Evolutionary conservation across 1,140 invertebrate species (phyloP), one percentile per base, ranked within the genome.

Genomic region (Mya arenaria): DNA sequence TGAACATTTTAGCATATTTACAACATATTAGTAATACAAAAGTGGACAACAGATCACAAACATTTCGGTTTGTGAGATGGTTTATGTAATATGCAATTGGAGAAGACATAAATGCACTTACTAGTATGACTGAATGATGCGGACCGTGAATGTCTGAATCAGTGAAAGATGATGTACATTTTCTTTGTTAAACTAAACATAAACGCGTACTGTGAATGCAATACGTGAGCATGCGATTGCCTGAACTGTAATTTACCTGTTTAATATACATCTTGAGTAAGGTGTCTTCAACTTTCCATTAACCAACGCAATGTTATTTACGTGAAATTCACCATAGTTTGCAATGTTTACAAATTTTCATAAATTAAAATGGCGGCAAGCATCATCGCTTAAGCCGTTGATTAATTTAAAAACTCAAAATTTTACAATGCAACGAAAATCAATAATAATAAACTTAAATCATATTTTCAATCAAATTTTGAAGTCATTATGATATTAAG

Each of bases 221-320:
- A 74, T 0, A 10, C 17, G 25, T 74, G 13, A 39, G 36, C 30
- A 2, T 36, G 2, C 32, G 5, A 58, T n/a, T n/a, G n/a, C n/a
- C n/a, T n/a, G n/a, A 74, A 36, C 25, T 48, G 15, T 63, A 37
- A 69, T 63, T 72, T 84, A 86, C 85, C 84, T 87, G 85, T 69
- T 88, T 88, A 25, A 87, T 87, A 79, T 85, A 89, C 87, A 86
- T 88, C 52, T 55, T 84, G 48, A n/a, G n/a, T n/a, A n/a, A n/a
- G n/a, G n/a, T 37, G 63, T 72, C 32, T 17, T 41, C 39, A 17
- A 73, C 37, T 34, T 39, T 25, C 56, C 34, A 41, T 30, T 37
- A 36, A 68, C 65, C 36, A 39, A 44, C 65, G 62, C 34, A 36
- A 71, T 23, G 39, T 55, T 56, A 41, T 62, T 71, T 71, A 52